These are phyloP conservation scores for Stenurella melanura DNA, from an alignment of 2,888 invertebrate species.

Conservation along the genomic window DNA sequence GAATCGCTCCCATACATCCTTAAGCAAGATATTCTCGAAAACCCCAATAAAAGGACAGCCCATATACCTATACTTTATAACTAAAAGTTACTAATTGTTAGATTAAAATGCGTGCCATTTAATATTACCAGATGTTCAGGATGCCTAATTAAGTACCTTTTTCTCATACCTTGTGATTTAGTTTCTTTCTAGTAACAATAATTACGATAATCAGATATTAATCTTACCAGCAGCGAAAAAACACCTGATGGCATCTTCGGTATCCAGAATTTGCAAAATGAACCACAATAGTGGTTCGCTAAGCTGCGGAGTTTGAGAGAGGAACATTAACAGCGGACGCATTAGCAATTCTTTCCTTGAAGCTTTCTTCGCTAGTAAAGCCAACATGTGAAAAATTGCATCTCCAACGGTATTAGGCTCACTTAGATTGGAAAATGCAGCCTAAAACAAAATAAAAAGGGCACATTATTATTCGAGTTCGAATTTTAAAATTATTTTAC, in stretches of 20 bases:
- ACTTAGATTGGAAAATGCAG: conserved; percentile 69
- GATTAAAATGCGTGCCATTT: no score
- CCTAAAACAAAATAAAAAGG: conserved; percentile 55
- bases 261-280: conserved; percentile 86
- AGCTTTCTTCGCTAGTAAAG: conserved; percentile 84
- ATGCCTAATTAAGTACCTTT: no score
- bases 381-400: conserved; percentile 89
- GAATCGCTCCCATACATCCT: no score
- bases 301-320: conserved; percentile 77
- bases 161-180: no score
- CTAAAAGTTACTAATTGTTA: no score
- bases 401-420: conserved; percentile 88
- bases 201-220: conserved; percentile 15
- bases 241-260: conserved; percentile 82
- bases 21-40: no score
- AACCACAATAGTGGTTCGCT: conserved; percentile 93
- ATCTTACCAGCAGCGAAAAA: conserved; percentile 82
- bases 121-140: no score
- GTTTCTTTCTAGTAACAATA: no score
- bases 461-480: conserved; percentile 35
- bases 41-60: no score
- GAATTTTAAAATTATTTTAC: conserved; percentile 52
- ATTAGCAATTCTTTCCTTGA: conserved; percentile 85
- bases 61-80: no score
- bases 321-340: conserved; percentile 84